Percentiles rank a stretch among this genome's conserved stretches.
These are phyloP conservation scores for Andrena haemorrhoa DNA, from an alignment of 2,888 invertebrate genomes.

Conservation along the genomic window DNA sequence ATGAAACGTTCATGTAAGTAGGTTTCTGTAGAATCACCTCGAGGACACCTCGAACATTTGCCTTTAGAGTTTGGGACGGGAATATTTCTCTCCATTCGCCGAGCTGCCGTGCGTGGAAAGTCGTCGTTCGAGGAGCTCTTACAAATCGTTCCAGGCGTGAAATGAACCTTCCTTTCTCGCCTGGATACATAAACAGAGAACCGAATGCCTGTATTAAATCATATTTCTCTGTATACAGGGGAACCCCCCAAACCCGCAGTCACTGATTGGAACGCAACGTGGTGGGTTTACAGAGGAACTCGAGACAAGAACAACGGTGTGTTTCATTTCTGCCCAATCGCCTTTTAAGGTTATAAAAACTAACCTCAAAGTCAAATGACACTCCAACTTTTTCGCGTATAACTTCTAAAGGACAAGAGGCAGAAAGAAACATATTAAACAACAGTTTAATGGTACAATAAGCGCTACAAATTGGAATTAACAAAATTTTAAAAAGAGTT, in stretches of 20 bases:
- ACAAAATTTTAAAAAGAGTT: no score
- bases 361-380: no score
- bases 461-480: no score
- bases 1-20: slow-evolving; percentile 13
- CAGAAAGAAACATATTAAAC: no score
- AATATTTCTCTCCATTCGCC: neutral
- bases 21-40: neutral
- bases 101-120: neutral
- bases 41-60: neutral
- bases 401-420: no score
- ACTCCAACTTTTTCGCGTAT: no score
- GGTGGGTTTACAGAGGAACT: no score
- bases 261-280: neutral
- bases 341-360: no score
- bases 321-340: no score
- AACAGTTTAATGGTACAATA: no score
- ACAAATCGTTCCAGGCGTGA: neutral
- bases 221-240: neutral
- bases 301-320: no score
- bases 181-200: neutral
- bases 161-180: neutral
- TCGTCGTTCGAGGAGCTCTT: neutral
- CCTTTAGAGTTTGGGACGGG: neutral
- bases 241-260: neutral
- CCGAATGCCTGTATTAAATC: neutral